Percentiles rank a stretch among this genome's conserved stretches.
Evolutionary conservation across 2,113 vertebrate genomes (phyloP).

Genomic region (Corythornis madagascariensis): DNA sequence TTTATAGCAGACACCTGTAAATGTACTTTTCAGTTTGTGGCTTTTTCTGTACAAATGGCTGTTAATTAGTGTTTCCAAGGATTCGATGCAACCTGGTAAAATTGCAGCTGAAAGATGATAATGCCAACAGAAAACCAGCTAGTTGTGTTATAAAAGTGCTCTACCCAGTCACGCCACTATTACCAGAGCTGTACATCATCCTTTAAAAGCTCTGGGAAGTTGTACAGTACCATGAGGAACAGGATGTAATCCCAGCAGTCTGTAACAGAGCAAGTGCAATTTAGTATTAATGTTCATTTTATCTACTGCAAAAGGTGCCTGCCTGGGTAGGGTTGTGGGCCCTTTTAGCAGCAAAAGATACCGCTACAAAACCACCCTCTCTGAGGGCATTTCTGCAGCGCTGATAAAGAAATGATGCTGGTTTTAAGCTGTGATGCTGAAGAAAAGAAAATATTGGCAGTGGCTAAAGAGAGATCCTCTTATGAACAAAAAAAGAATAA

Average conservation of each 20-base stretch:
- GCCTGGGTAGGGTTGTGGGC: neutral
- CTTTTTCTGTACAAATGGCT: neutral
- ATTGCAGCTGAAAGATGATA: neutral
- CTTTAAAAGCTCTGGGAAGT: slow-evolving; percentile 12
- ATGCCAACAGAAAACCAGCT: neutral
- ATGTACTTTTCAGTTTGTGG: neutral
- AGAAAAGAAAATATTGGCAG: neutral
- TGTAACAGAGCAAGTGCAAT: neutral
- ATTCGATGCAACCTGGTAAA: neutral
- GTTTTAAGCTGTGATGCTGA: neutral
- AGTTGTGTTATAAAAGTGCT: neutral
- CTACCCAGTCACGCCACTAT: neutral
- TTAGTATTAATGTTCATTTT: slow-evolving; percentile 17
- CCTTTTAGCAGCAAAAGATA: slow-evolving; percentile 14
- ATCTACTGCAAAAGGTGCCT: neutral
- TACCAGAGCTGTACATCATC: slow-evolving; percentile 15
- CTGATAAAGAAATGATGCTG: neutral
- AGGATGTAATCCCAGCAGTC: neutral
- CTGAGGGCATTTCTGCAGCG: neutral
- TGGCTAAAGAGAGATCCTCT: neutral
- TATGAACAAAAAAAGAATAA: neutral
- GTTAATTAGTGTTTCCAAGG: slow-evolving; percentile 9
- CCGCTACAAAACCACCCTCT: neutral
- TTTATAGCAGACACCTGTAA: neutral
- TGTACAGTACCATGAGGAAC: neutral